Evolutionary conservation across 2,888 invertebrate species (phyloP), one percentile per base, ranked within the genome.

Genomic region (Microctonus aethiopoides): DNA sequence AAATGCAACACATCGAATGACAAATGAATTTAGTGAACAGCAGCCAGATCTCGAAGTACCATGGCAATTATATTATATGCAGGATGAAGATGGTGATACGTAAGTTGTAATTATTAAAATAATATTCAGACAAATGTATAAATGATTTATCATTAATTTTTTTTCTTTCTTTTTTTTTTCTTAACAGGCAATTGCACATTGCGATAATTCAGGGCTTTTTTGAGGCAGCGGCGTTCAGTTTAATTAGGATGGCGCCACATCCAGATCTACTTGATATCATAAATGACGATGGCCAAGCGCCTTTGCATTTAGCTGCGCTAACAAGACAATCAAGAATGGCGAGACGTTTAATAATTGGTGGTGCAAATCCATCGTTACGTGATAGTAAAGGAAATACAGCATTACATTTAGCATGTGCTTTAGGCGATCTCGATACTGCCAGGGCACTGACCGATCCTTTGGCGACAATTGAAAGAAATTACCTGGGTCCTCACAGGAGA

Each of bases 21-120:
- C 24, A 16, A 32, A n/a, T n/a, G 16, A 46, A n/a, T 46, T 16
- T 1, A 16, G 1, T 46, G 46, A 16, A n/a, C 16, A 16, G 6
- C 4, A 46, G n/a, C 39, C 11, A 46, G n/a, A 51, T 3, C 24
- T 4, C 0, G 10, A 26, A 26, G 46, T 54, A 74, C 88, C 90
- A 62, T 91, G 93, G 90, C 89, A 91, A 79, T 87, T 91, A 77
- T 92, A 92, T 77, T 95, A 92, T 84, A 89, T 91, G 76, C 95
- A 94, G 80, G 93, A 95, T 84, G 91, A 93, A 75, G 94, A 95
- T 79, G 96, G 95, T 77, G 95, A 96, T 86, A 95, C 95, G 95
- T 95, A 90, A 94, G 95, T 92, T 51, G 64, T 51, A 59, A 24
- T 72, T 6, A 26, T 6, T 67, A 1, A 56, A 66, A 41, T 69